Percentiles rank a stretch among this genome's conserved stretches.
These are phyloP conservation scores for Nibea coibor DNA, from an alignment of 2,113 vertebrate species.

Conservation along the genomic window DNA sequence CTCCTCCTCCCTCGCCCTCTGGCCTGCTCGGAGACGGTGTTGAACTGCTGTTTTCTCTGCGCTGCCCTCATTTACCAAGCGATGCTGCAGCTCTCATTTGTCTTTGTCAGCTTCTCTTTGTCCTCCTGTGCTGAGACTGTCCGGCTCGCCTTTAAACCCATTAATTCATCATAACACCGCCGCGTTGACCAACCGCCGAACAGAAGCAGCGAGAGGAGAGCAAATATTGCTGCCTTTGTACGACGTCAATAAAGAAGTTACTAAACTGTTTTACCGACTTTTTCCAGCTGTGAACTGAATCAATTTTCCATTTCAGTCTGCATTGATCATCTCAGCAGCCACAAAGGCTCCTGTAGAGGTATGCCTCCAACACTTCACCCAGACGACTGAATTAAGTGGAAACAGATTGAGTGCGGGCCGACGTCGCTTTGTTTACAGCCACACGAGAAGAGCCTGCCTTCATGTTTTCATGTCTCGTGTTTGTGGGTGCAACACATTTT, in stretches of 20 bases:
- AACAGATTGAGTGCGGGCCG: neutral
- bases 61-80: neutral
- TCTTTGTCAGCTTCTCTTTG: neutral
- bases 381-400: neutral
- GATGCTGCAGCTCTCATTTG: neutral
- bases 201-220: neutral
- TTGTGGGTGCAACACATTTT: too few species aligned
- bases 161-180: neutral
- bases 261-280: neutral
- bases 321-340: constrained; percentile 5
- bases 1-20: neutral
- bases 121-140: neutral
- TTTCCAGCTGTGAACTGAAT: neutral
- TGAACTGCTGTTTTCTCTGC: too few species aligned
- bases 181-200: neutral
- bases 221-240: fast-evolving
- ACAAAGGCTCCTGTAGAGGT: neutral
- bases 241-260: neutral
- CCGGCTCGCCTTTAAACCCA: neutral
- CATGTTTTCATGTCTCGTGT: too few species aligned
- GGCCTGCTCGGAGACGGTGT: too few species aligned
- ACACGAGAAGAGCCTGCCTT: too few species aligned
- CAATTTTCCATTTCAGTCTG: constrained; percentile 20
- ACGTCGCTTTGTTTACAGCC: neutral
- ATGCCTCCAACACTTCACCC: neutral